Base-by-base conservation (phyloP, 2,113 vertebrate genomes). In the Dicrurus megarhynchus region DNA sequence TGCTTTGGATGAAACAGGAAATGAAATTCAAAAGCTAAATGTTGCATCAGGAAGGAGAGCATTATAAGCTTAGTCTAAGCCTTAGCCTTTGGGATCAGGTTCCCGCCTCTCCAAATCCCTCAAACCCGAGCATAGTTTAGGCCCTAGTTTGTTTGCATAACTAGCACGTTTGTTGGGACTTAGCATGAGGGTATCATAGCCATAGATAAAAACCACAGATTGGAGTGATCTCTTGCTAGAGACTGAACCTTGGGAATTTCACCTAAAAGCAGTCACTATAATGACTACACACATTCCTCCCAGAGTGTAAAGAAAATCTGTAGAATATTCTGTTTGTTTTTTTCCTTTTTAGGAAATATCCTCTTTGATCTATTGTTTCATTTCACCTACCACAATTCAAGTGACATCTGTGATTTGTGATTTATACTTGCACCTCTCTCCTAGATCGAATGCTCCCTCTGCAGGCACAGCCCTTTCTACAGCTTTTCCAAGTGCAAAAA, bases 391-490 rank as follows among this genome's bases (percentile, higher is more conserved):
- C 24, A 23, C 46, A 55, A 46, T 56, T 76, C 20, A 42, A 65
- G 46, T 23, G 30, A 55, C 57, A 23, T 52, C 41, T 74, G 50
- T 52, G 64, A 78, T 82, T 41, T 47, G 23, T 49, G 24, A 47
- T 55, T 56, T 44, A 4, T 41, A 13, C 41, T 39, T 59, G 18
- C 9, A 20, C 4, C 13, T 95, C 73, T 96, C 76, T 82, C 55
- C 83, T 92, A 41, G 90, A 94, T 73, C 59, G n/a, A 96, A 96
- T 69, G 94, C 97, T 98, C 97, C 98, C 97, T 95, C 97, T 98
- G 87, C 96, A 98, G 98, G 95, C 93, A 49, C 37, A 80, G 26
- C 42, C 61, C 24, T 61, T 86, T 69, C 90, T 44, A 41, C 69
- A 44, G 47, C 7, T 78, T 73, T 90, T 90, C 30, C 0, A 3